Evolutionary conservation across 2,888 invertebrate genomes (phyloP).

Genomic region (Orthonychiurus folsomi): DNA sequence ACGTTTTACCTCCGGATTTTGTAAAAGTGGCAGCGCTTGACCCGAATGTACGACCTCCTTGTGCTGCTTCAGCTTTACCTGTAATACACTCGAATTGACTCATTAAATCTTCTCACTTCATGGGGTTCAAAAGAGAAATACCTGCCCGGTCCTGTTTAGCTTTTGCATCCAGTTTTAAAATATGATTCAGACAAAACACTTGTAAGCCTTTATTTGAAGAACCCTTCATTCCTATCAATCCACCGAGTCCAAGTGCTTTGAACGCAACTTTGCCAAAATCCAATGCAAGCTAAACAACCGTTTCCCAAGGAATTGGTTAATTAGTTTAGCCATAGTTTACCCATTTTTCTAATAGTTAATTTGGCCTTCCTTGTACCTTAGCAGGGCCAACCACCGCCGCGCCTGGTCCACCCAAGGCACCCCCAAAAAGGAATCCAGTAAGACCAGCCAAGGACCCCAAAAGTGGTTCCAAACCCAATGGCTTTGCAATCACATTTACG

Average conservation of each 20-base stretch:
- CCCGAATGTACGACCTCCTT: too few species aligned
- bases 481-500: conserved; percentile 5
- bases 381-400: background rate
- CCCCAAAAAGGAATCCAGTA: background rate
- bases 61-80: too few species aligned
- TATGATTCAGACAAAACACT: background rate
- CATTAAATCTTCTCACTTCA: too few species aligned
- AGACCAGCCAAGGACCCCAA: background rate
- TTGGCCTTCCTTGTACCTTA: background rate
- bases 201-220: conserved; percentile 3
- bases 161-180: background rate
- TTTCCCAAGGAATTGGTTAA: too few species aligned
- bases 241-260: conserved; percentile 5
- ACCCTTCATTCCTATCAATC: conserved; percentile 10
- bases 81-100: too few species aligned
- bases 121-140: too few species aligned
- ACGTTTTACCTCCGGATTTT: background rate
- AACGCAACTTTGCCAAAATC: conserved; percentile 11
- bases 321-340: too few species aligned
- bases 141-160: too few species aligned
- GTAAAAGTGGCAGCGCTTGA: background rate
- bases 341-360: too few species aligned
- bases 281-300: background rate
- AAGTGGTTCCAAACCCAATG: conserved; percentile 1
- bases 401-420: background rate